A percentile compares a stretch with the other conserved stretches of the same genome.
Conservation (phyloP, 2,797 vertebrate species). For the Glyptemys insculpta region DNA sequence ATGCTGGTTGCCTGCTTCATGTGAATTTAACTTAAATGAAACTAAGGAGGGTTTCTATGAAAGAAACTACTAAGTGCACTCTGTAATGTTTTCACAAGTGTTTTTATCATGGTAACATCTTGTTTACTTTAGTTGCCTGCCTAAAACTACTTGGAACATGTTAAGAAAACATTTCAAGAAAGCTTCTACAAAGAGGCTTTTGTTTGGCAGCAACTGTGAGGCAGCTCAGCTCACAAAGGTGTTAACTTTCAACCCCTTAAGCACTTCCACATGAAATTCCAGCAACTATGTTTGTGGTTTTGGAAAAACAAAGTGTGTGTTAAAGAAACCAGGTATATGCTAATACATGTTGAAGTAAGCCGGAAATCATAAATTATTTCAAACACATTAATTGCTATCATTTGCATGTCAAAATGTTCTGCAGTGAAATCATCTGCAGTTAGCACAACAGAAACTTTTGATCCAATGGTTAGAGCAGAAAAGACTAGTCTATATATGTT, state of each 20-base stretch:
- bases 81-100: constrained; percentile 99
- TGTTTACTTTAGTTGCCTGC: constrained; percentile 99
- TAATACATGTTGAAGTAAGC: constrained; percentile 83
- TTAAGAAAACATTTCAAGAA: constrained; percentile 99
- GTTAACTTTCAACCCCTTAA: constrained; percentile 99
- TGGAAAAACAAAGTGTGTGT: constrained; percentile 88
- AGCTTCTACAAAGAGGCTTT: constrained; percentile 97
- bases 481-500: not conserved
- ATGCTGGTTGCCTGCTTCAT: constrained; percentile 65
- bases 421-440: constrained; percentile 71
- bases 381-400: constrained; percentile 80
- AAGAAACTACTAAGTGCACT: constrained; percentile 91
- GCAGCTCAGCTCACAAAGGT: constrained; percentile 94
- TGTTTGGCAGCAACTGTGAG: constrained; percentile 92
- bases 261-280: constrained; percentile 98
- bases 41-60: constrained; percentile 82
- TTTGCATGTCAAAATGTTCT: constrained; percentile 74
- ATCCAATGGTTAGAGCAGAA: constrained; percentile 39
- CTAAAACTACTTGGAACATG: constrained; percentile 99
- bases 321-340: constrained; percentile 89
- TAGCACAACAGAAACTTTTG: constrained; percentile 42
- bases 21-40: constrained; percentile 78
- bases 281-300: constrained; percentile 88
- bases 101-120: constrained; percentile 99
- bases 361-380: constrained; percentile 86